Base-by-base conservation (phyloP, 2,113 vertebrate species). In the Polypterus senegalus region DNA sequence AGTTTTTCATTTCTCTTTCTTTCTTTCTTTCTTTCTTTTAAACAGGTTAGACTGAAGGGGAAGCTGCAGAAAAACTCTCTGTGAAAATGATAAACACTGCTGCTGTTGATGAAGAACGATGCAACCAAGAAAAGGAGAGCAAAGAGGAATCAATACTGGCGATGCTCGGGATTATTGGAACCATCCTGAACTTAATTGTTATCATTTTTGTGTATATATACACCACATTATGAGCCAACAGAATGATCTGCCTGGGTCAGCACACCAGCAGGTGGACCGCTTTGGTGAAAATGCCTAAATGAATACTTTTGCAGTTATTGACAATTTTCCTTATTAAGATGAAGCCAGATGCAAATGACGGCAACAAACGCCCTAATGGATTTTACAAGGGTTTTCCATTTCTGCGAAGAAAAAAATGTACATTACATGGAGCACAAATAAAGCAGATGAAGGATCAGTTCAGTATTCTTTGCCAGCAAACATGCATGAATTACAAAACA, bases 141-240 rank as follows among this genome's bases (percentile, higher is more conserved):
- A 97, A 92, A 71, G 95, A 99, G 73, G 95, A 99, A 81, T 89
- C 82, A 47, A 89, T 99, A 70, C 72, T 99, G 81, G 96, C 96
- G 10, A 90, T 98, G 90, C 78, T 99, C 73, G 96, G 95, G 49
- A 99, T 99, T 65, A 90, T 97, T 7, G 96, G 94, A 74, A 99
- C 96, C 69, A 89, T 98, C 71, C 87, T 99, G 64, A 99, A 99
- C 76, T 81, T 99, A 48, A 79, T 96, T 3, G 94, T 99, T 65
- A 99, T 99, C 66, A 97, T 98, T 72, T 98, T 99, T 68, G 96
- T 99, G 61, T 99, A 99, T 76, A 95, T 99, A 68, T 99, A 98
- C 78, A 97, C 94, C 62, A 99, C 95, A 0, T 73, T 98, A 74
- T 98, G 80, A 86, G 61, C 3, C 67, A 49, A 61, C 59, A 70